Evolutionary conservation across 2,113 vertebrate species (phyloP).

Genomic region (Xenotilapia longispinis): DNA sequence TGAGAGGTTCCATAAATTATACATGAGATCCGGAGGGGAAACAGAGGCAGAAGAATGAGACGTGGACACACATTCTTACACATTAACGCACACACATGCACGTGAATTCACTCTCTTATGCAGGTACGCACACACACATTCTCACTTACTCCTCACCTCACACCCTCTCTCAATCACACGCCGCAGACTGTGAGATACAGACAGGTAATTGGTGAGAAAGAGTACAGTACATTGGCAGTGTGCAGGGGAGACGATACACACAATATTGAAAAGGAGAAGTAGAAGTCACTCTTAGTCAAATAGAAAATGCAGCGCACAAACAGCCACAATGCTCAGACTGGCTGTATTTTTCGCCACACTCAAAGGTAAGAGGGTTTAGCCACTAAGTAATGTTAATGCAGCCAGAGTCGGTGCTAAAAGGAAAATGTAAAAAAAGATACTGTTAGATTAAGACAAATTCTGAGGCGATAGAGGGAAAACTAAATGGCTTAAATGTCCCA

Average conservation of each 20-base stretch:
- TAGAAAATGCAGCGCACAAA: conserved; percentile 30
- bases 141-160: conserved; percentile 31
- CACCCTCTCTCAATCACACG: conserved; percentile 55
- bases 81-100: not conserved
- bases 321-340: conserved; percentile 8
- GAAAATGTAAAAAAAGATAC: not conserved
- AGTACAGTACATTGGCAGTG: conserved; percentile 32
- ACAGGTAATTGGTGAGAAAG: conserved; percentile 69
- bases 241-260: conserved; percentile 26
- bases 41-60: conserved; percentile 68
- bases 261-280: conserved; percentile 42
- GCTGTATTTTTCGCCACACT: conserved; percentile 7
- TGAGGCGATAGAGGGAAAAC: not conserved
- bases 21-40: conserved; percentile 77
- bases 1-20: conserved; percentile 74
- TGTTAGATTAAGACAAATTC: not conserved
- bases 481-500: not conserved
- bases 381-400: conserved; percentile 23
- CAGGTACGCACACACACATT: not conserved
- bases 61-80: conserved; percentile 30
- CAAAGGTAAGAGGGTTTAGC: not conserved
- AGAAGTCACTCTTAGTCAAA: conserved; percentile 47
- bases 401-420: conserved; percentile 2
- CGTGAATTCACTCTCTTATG: not conserved
- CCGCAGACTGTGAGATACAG: conserved; percentile 48